phyloP scores from a whole-genome alignment of 2,113 vertebrate species.

The Calyptomena viridis region DNA sequence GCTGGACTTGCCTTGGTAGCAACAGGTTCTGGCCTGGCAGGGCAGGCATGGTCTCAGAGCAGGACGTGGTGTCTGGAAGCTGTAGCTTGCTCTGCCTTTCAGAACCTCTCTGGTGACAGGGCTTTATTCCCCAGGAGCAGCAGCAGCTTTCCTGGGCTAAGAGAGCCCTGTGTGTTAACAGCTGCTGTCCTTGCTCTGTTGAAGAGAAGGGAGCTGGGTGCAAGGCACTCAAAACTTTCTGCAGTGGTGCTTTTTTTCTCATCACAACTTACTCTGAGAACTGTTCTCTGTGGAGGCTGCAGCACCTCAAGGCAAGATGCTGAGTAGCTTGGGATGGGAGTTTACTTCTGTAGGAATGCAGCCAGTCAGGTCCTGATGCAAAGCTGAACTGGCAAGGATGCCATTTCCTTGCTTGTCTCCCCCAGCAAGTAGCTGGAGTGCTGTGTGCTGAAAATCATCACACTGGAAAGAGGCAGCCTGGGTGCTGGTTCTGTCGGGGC shows the following conservation, averaged over 20 bases:
- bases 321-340: slow-evolving; percentile 42
- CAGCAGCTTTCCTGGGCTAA: background rate
- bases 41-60: background rate
- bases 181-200: background rate
- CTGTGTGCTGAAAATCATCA: background rate
- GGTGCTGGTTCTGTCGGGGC: background rate
- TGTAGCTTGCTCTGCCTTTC: background rate
- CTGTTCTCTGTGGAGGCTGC: background rate
- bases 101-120: background rate
- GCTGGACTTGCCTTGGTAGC: background rate
- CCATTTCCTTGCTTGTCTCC: background rate
- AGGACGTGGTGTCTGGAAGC: background rate
- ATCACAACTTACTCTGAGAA: slow-evolving; percentile 2
- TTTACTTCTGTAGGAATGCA: slow-evolving; percentile 28
- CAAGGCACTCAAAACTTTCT: background rate
- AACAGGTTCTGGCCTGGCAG: rapidly evolving
- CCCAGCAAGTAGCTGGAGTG: background rate
- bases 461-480: background rate
- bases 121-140: background rate
- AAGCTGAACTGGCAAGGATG: slow-evolving; percentile 25
- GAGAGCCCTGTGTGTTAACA: background rate
- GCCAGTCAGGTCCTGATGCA: slow-evolving; percentile 50
- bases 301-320: slow-evolving; percentile 43
- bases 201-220: background rate
- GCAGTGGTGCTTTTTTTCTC: background rate